Base-by-base conservation (phyloP, 2,797 vertebrate genomes). In the Acipenser ruthenus region DNA sequence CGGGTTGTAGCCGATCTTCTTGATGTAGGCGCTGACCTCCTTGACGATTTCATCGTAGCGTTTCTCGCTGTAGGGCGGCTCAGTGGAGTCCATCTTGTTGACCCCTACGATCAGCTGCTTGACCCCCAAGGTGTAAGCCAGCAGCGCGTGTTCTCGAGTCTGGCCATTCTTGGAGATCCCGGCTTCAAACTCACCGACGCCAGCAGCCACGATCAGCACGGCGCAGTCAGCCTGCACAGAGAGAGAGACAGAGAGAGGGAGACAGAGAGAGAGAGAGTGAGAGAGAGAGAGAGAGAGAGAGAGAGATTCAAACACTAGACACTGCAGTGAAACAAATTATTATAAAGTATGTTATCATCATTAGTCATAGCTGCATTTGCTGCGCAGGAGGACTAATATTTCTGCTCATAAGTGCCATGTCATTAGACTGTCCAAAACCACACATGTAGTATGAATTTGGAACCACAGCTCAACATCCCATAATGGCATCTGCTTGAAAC, bases 161-260 rank as follows among this genome's bases (percentile, higher is more conserved):
- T 80, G 77, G 50, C 77, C 78, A 4, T 73, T 80, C 67, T 78
- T 78, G 5, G 76, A 79, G 62, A 76, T 71, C 52, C 73, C 77
- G 6, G 63, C 69, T 60, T 77, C 78, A 71, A 76, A 74, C 15
- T 75, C 67, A 1, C 69, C 78, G 10, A 72, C 67, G 0, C 75
- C 59, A 0, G 69, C 73, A 9, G 74, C 72, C 10, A 72, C 72
- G 18, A 74, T 73, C 66, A 72, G 70, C 9, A 75, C 68, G 1
- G 76, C 65, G 6, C 70, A 70, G 53, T 78, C 74, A 9, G 72
- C 76, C 74, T 79, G 49, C 7, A 49, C 1, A 0, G n/a, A 51
- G 52, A 50, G 55, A 5, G 49, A 7, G 23, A 18, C 15, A 18
- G 15, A 18, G 15, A 37, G 23, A 37, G 23, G 2, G 2, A 4